Conservation (phyloP, 92 coral and sea anemone species). For the Porites lobata region DNA sequence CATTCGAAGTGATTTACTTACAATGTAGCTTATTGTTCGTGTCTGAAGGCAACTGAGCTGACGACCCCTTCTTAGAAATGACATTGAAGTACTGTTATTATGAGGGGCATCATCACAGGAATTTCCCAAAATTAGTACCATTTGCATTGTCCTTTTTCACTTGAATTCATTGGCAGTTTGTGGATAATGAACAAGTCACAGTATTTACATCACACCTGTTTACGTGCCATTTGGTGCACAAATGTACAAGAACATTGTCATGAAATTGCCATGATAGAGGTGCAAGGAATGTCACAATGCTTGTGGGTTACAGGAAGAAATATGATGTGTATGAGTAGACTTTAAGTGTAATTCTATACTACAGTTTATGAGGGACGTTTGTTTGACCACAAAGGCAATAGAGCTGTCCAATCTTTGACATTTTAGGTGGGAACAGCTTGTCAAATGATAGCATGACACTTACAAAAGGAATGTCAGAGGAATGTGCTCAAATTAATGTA, state of each 20-base stretch:
- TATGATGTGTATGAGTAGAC: constrained; percentile 38
- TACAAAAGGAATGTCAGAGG: constrained; percentile 19
- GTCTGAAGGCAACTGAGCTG: constrained; percentile 35
- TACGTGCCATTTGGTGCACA: background rate
- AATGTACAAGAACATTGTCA: background rate
- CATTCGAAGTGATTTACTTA: constrained; percentile 1
- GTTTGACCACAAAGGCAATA: background rate
- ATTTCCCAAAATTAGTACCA: constrained; percentile 48
- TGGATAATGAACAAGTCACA: constrained; percentile 1
- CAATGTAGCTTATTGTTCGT: constrained; percentile 45
- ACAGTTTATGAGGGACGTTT: background rate
- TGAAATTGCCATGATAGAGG: background rate
- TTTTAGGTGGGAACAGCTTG: constrained; percentile 26
- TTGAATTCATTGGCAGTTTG: constrained; percentile 48
- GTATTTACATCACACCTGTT: background rate
- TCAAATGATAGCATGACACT: background rate
- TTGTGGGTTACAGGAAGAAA: constrained; percentile 27
- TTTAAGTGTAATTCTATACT: constrained; percentile 19
- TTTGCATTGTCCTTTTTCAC: constrained; percentile 32
- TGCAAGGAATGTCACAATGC: constrained; percentile 7
- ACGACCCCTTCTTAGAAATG: constrained; percentile 42
- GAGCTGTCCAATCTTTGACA: constrained; percentile 12
- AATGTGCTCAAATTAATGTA: background rate
- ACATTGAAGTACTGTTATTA: constrained; percentile 35
- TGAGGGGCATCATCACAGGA: constrained; percentile 30